phyloP scores from a whole-genome alignment of 2,113 vertebrate species.

The Trachemys scripta region DNA sequence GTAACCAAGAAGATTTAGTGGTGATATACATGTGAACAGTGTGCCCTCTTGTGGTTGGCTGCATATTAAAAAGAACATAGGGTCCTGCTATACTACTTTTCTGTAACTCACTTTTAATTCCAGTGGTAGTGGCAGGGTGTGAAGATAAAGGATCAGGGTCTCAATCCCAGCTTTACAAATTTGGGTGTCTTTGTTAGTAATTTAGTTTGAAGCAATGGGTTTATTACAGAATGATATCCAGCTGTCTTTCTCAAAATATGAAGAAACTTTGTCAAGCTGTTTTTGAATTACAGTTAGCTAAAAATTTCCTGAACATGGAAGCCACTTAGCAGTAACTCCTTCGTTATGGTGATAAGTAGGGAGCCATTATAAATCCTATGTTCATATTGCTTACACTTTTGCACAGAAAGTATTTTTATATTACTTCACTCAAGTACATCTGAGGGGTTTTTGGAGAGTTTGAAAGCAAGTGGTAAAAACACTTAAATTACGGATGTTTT shows the following conservation, averaged over 20 bases:
- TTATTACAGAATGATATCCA: not conserved
- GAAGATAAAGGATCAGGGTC: not conserved
- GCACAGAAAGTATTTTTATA: not conserved
- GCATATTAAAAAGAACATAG: not conserved
- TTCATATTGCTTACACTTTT: accelerated
- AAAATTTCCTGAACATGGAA: not conserved
- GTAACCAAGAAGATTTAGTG: not conserved
- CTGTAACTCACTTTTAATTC: not conserved
- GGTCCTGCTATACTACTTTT: not conserved
- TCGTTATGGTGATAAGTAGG: not conserved
- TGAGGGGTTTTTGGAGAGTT: not conserved
- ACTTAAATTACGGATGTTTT: not conserved
- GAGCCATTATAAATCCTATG: not conserved
- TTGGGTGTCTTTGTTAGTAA: not conserved
- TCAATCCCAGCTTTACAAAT: not conserved
- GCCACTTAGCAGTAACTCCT: not conserved
- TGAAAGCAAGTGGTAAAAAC: not conserved
- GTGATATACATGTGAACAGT: not conserved
- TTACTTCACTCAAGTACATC: not conserved
- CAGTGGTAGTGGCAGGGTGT: not conserved
- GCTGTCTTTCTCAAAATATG: not conserved
- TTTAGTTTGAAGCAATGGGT: not conserved
- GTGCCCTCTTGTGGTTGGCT: constrained; percentile 48
- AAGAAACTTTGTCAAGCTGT: not conserved
- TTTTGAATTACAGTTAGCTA: not conserved